Evolutionary conservation across 1,140 invertebrate genomes (phyloP).

Genomic region (Diuraphis noxia): DNA sequence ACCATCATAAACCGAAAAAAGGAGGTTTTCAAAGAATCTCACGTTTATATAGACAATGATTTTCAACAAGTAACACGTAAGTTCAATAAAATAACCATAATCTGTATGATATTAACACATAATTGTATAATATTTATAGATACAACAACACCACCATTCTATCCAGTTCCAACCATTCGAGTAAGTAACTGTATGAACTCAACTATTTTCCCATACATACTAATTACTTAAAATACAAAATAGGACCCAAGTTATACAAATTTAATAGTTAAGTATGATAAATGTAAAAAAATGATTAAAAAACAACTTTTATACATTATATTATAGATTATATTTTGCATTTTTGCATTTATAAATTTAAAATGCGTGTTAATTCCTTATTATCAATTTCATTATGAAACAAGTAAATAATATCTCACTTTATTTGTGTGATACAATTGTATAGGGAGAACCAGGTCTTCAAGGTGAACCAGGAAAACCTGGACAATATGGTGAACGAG

Average conservation of each 20-base stretch:
- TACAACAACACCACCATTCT: not conserved
- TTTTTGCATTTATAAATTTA: not conserved
- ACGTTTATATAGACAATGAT: not conserved
- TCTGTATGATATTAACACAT: not conserved
- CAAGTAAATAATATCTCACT: not conserved
- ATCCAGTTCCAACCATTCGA: not conserved
- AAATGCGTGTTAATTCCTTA: not conserved
- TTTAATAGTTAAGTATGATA: not conserved
- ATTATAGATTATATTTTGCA: not conserved
- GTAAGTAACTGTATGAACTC: not conserved
- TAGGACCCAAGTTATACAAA: not conserved
- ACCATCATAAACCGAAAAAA: not conserved
- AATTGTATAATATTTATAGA: not conserved
- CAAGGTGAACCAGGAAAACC: conserved; percentile 66
- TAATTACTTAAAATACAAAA: not conserved
- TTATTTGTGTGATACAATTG: conserved; percentile 15
- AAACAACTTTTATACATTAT: not conserved
- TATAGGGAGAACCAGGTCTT: conserved; percentile 64
- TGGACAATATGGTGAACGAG: conserved; percentile 66
- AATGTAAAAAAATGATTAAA: not conserved
- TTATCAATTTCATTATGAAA: not conserved
- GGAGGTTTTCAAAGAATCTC: not conserved
- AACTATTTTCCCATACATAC: not conserved
- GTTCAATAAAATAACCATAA: not conserved
- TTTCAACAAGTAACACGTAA: conserved; percentile 23